Evolutionary conservation across 2,888 invertebrate genomes (phyloP), one percentile per base, ranked within the genome.

Genomic region (Euplexia lucipara): DNA sequence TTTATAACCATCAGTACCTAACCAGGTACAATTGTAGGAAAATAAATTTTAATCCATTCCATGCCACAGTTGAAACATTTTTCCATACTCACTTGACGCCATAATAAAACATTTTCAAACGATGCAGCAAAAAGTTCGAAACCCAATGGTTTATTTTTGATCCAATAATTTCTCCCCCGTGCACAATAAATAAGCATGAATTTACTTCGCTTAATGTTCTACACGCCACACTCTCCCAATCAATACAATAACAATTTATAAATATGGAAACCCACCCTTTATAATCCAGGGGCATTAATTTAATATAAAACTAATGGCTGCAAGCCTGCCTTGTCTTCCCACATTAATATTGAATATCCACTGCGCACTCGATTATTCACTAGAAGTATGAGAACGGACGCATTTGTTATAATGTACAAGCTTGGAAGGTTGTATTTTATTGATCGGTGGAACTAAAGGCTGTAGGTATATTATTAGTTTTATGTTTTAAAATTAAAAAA

Each of bases 281-380:
- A 52, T 60, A 70, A 75, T 58, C 67, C 39, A 56, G 54, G 39
- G 37, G n/a, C 57, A 63, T 70, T 39, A 52, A 62, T 79, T 76
- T 65, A 56, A 56, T 18, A 66, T 56, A 47, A 44, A 61, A 54
- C 51, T 76, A 66, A 76, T 76, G 63, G 34, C 14, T 14, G 5
- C n/a, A 37, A 45, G 41, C 52, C 42, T 6, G 49, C 61, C 53
- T 67, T 53, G 5, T 26, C 56, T 75, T 79, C 71, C 70, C 79
- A 59, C 63, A 63, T 75, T 51, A 67, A 79, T 78, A 67, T 67
- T 56, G 54, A 65, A 74, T 70, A 65, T 60, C 48, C 20, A 37
- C 8, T 26, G 14, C 16, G 58, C 39, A 57, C 41, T 48, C 48
- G 14, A 53, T 68, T 71, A 61, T 58, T 65, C 35, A 62, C 63